Percentiles rank a stretch among this genome's conserved stretches.
Conservation (phyloP, 2,888 invertebrate species). For the Aleiodes testaceus region DNA sequence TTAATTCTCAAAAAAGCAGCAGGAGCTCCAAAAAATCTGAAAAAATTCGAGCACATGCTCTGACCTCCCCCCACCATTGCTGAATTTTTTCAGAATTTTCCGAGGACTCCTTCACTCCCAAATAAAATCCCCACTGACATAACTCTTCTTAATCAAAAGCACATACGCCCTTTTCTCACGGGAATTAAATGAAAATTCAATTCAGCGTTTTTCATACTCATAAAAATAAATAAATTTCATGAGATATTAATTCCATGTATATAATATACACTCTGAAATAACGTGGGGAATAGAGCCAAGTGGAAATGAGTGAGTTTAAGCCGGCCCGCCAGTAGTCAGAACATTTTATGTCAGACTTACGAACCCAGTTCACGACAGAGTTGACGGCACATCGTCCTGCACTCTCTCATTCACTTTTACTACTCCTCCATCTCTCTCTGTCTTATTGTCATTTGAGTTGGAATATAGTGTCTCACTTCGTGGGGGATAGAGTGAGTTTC, state of each 20-base stretch:
- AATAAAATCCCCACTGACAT: no score
- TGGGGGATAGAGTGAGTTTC: constrained; percentile 2
- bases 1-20: no score
- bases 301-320: constrained; percentile 38
- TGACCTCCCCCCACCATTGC: no score
- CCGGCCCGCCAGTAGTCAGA: constrained; percentile 38
- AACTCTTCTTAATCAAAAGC: no score
- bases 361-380: constrained; percentile 23
- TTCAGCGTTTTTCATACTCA: neutral
- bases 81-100: no score
- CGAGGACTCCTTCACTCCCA: no score
- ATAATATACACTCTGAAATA: neutral
- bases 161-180: no score
- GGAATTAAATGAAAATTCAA: no score
- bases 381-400: constrained; percentile 9
- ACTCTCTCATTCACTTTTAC: neutral
- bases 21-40: no score
- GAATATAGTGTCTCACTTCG: no score
- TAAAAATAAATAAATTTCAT: neutral
- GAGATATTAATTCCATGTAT: constrained; percentile 7
- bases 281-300: constrained; percentile 1
- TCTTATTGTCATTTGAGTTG: neutral
- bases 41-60: no score
- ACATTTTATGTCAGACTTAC: constrained; percentile 44
- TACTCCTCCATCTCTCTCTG: neutral